Evolutionary conservation across 2,797 vertebrate genomes (phyloP).

Genomic region (Taeniopygia guttata): DNA sequence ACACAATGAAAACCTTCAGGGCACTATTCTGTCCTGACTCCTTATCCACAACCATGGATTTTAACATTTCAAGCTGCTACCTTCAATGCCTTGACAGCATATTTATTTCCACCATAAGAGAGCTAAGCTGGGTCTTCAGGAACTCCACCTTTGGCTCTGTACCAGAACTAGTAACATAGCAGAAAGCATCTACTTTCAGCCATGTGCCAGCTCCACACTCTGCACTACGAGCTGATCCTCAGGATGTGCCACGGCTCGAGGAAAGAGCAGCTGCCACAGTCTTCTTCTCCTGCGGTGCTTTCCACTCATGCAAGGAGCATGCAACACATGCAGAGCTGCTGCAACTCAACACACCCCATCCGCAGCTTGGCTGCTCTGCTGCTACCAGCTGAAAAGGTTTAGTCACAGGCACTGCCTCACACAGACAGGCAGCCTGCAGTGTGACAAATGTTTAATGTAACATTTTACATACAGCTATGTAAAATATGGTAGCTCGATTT

Average conservation of each 20-base stretch:
- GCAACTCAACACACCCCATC: accelerated
- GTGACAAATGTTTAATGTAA: neutral
- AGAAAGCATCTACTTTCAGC: neutral
- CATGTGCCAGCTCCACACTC: neutral
- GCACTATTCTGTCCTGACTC: neutral
- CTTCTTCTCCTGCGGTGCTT: neutral
- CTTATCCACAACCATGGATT: neutral
- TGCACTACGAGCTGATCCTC: neutral
- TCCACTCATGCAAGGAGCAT: neutral
- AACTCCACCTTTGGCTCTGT: neutral
- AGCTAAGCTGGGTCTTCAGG: neutral
- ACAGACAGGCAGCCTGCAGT: neutral
- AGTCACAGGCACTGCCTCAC: neutral
- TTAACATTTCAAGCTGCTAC: neutral
- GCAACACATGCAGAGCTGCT: neutral
- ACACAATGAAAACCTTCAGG: neutral
- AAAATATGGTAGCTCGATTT: neutral
- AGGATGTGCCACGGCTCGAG: neutral
- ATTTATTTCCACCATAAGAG: neutral
- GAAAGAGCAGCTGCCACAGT: neutral
- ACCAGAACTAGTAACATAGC: neutral
- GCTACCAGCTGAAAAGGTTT: neutral
- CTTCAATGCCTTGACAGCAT: neutral
- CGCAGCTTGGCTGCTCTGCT: neutral
- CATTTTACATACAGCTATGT: neutral